Percentiles rank a stretch among this genome's conserved stretches.
Evolutionary conservation across 1,140 invertebrate species (phyloP).

Genomic region (Hormaphis cornu): DNA sequence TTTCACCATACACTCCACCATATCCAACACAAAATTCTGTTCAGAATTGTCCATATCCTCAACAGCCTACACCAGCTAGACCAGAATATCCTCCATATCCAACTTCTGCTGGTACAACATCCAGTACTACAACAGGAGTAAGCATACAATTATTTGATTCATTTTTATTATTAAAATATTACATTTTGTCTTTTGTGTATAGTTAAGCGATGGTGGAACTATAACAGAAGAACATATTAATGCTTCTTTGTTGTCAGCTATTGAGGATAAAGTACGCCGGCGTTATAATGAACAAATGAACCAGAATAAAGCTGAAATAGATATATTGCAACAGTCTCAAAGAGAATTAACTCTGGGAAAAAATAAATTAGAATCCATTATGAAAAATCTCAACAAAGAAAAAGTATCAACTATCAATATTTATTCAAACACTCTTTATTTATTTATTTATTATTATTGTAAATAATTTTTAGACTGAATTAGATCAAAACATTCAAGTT

Average conservation of each 20-base stretch:
- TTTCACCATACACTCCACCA: constrained; percentile 37
- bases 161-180: neutral
- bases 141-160: neutral
- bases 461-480: constrained; percentile 48
- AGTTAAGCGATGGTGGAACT: constrained; percentile 50
- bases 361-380: constrained; percentile 67
- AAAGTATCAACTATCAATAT: constrained; percentile 47
- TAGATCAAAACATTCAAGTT: constrained; percentile 75
- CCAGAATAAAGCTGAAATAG: constrained; percentile 82
- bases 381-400: constrained; percentile 73
- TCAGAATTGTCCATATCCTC: constrained; percentile 31
- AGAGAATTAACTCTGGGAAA: constrained; percentile 81
- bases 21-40: constrained; percentile 23
- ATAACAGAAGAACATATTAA: constrained; percentile 93
- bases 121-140: constrained; percentile 34
- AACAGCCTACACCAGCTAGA: neutral
- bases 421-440: neutral
- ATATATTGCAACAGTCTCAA: constrained; percentile 78
- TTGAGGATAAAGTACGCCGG: constrained; percentile 85
- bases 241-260: constrained; percentile 83
- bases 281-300: constrained; percentile 79
- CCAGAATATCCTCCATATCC: constrained; percentile 38
- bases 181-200: neutral
- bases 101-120: constrained; percentile 33
- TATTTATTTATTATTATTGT: neutral